Conservation (phyloP, 92 coral and sea anemone genomes). For the Zoanthus sociatus region DNA sequence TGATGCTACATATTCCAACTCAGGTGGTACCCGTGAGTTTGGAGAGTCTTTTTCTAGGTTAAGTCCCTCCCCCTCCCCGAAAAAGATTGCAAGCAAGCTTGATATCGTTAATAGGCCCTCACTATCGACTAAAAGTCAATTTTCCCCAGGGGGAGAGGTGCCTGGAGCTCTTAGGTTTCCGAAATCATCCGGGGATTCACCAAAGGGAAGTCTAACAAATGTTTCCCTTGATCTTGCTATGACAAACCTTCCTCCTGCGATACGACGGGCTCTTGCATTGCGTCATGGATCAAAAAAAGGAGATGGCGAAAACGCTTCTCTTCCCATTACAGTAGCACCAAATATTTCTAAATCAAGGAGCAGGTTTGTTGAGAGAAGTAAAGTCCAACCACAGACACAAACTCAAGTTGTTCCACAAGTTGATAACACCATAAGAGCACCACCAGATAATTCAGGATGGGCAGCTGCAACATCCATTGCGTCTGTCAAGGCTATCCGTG, state of each 20-base stretch:
- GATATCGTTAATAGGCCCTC: constrained; percentile 8
- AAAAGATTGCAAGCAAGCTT: background rate
- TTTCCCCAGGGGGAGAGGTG: background rate
- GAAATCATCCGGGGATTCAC: constrained; percentile 40
- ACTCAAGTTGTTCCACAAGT: constrained; percentile 10
- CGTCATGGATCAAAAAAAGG: constrained; percentile 75
- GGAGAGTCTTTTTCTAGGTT: background rate
- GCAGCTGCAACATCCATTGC: constrained; percentile 36
- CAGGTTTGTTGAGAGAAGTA: constrained; percentile 63
- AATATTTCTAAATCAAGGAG: constrained; percentile 68
- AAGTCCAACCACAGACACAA: constrained; percentile 37
- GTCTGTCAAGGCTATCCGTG: constrained; percentile 39
- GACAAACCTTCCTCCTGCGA: constrained; percentile 85
- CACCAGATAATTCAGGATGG: background rate
- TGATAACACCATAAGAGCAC: constrained; percentile 10
- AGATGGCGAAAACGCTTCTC: constrained; percentile 45
- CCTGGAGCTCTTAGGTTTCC: constrained; percentile 33
- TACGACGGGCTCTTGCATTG: constrained; percentile 85
- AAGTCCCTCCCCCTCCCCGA: constrained; percentile 1
- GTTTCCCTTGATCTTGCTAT: constrained; percentile 77
- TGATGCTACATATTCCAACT: constrained; percentile 7
- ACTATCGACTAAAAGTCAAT: constrained; percentile 22
- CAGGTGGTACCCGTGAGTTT: background rate
- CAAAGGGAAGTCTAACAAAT: constrained; percentile 49
- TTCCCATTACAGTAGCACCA: constrained; percentile 57